Conservation (phyloP, 2,888 invertebrate genomes). For the Meteorus colon region DNA sequence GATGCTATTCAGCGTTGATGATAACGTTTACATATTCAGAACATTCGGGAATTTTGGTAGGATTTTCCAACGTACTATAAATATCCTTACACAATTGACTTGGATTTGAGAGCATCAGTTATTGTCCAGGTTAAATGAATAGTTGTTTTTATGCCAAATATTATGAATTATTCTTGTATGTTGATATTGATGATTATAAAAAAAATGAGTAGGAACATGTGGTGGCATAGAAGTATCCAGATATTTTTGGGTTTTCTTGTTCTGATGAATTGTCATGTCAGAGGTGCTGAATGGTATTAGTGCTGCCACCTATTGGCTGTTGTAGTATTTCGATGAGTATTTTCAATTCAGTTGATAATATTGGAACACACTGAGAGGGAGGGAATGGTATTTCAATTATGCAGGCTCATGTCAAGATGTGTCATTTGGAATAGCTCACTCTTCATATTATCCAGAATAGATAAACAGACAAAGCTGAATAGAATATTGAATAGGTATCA, state of each 20-base stretch:
- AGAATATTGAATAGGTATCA: too few relatives aligned
- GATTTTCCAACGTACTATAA: neutral
- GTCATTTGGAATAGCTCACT: too few relatives aligned
- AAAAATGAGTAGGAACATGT: neutral
- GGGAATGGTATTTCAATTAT: too few relatives aligned
- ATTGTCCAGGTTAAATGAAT: too few relatives aligned
- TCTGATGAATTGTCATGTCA: neutral
- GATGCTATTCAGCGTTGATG: too few relatives aligned
- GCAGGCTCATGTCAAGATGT: too few relatives aligned
- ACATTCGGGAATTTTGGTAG: neutral
- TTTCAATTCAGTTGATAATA: neutral
- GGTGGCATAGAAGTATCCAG: neutral
- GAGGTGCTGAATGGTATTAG: neutral
- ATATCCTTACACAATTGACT: neutral
- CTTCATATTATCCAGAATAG: too few relatives aligned
- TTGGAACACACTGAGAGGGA: neutral
- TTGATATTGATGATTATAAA: neutral
- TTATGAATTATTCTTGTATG: too few relatives aligned
- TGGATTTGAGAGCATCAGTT: neutral
- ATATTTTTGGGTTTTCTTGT: neutral
- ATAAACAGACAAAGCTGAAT: too few relatives aligned
- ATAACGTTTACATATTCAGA: too few relatives aligned
- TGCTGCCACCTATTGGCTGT: neutral
- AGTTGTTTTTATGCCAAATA: too few relatives aligned
- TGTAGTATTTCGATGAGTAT: neutral